Evolutionary conservation across 2,888 invertebrate genomes (phyloP).

Genomic region (Eristalis arbustorum): DNA sequence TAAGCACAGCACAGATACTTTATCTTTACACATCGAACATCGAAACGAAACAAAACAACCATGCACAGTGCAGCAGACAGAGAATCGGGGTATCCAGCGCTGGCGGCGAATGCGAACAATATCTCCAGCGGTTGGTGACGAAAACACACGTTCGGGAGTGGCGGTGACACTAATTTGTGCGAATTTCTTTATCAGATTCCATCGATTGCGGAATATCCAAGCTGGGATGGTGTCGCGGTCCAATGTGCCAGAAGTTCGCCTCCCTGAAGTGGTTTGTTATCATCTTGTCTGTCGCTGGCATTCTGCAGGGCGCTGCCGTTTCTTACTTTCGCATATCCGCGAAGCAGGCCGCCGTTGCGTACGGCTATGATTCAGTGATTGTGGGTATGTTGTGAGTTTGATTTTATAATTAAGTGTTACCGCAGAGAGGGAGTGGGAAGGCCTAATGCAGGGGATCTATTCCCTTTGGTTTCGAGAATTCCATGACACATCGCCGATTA

Average conservation of each 20-base stretch:
- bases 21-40: not conserved
- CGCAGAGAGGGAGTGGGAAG: not conserved
- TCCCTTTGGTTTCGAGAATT: not conserved
- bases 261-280: slow-evolving; percentile 80
- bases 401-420: slow-evolving; percentile 12
- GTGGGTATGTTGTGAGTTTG: slow-evolving; percentile 79
- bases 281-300: slow-evolving; percentile 78
- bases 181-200: slow-evolving; percentile 74
- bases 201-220: slow-evolving; percentile 81
- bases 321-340: slow-evolving; percentile 82
- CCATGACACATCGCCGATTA: slow-evolving; percentile 21
- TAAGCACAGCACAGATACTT: not conserved
- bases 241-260: slow-evolving; percentile 80
- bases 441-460: not conserved
- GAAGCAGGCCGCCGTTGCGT: slow-evolving; percentile 80
- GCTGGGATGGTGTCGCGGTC: slow-evolving; percentile 80
- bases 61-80: slow-evolving; percentile 31
- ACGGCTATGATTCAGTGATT: slow-evolving; percentile 79
- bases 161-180: not conserved
- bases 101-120: slow-evolving; percentile 73
- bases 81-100: slow-evolving; percentile 56
- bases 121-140: slow-evolving; percentile 72
- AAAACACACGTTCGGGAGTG: not conserved
- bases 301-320: slow-evolving; percentile 80
- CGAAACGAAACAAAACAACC: not conserved